These are phyloP conservation scores for Noctilio leporinus DNA, from an alignment of 2,113 vertebrate species.

Conservation along the genomic window DNA sequence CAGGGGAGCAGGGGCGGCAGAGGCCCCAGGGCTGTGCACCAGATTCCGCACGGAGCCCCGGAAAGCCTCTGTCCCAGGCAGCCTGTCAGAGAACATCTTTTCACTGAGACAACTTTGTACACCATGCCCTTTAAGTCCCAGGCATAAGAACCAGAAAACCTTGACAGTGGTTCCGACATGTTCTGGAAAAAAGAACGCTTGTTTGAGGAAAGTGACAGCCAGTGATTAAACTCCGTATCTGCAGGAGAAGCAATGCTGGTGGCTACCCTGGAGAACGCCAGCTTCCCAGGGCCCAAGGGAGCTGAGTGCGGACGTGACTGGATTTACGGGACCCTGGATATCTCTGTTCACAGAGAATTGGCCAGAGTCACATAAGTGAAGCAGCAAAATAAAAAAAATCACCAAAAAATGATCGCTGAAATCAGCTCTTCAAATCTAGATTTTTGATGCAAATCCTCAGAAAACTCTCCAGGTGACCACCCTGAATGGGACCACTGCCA, in stretches of 20 bases:
- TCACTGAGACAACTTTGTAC: not conserved
- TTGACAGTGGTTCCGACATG: not conserved
- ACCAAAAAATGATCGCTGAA: not conserved
- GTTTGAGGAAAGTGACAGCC: not conserved
- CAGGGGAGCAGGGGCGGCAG: not conserved
- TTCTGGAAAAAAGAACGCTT: not conserved
- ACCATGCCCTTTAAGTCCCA: not conserved
- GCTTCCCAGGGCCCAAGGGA: not conserved
- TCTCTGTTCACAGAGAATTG: not conserved
- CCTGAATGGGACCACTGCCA: not conserved
- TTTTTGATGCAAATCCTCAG: not conserved
- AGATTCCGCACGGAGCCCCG: not conserved
- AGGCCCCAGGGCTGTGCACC: not conserved
- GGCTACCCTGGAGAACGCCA: not conserved
- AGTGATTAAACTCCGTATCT: not conserved
- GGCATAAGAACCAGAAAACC: not conserved
- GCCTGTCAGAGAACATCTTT: not conserved
- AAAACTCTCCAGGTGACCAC: not conserved
- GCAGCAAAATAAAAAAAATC: not conserved
- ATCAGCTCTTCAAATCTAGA: not conserved
- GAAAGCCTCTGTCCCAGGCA: not conserved
- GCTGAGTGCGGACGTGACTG: fast-evolving
- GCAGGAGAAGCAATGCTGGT: not conserved
- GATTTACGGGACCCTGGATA: not conserved
- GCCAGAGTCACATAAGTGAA: not conserved